These are phyloP conservation scores for Oscheius onirici DNA, from an alignment of 2,888 invertebrate genomes.

Conservation along the genomic window DNA sequence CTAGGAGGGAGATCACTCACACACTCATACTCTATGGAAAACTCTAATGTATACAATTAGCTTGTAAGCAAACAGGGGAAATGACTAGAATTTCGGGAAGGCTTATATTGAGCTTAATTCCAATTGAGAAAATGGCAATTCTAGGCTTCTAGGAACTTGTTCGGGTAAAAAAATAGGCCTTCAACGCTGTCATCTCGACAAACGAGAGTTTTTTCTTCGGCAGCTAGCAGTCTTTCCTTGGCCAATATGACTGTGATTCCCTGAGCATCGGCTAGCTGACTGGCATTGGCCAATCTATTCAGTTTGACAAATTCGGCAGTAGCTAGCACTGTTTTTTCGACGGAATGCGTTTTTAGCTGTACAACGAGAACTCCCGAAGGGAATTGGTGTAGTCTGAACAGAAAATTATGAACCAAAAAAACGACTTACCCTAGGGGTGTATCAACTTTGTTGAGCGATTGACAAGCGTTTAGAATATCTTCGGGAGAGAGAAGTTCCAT, in stretches of 20 bases:
- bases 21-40: conserved; percentile 4
- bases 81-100: conserved; percentile 18
- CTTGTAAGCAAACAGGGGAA: not conserved
- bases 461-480: conserved; percentile 90
- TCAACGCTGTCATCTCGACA: conserved; percentile 96
- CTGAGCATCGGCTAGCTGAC: conserved; percentile 84
- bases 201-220: conserved; percentile 86
- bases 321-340: conserved; percentile 73
- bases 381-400: conserved; percentile 81
- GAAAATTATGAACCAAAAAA: not conserved
- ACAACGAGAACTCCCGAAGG: conserved; percentile 95
- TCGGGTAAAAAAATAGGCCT: conserved; percentile 92
- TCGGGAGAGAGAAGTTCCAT: conserved; percentile 94
- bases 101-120: conserved; percentile 13
- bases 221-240: conserved; percentile 85
- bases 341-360: conserved; percentile 80
- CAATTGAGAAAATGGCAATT: not conserved
- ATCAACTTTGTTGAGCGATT: conserved; percentile 71
- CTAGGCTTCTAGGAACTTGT: conserved; percentile 78
- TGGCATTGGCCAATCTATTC: conserved; percentile 80
- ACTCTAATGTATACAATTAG: conserved; percentile 7
- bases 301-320: conserved; percentile 72
- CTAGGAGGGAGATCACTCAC: conserved; percentile 17
- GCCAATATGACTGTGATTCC: conserved; percentile 89
- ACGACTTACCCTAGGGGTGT: conserved; percentile 73